These are phyloP conservation scores for Tachysurus vachellii DNA, from an alignment of 2,113 vertebrate genomes.

Conservation along the genomic window DNA sequence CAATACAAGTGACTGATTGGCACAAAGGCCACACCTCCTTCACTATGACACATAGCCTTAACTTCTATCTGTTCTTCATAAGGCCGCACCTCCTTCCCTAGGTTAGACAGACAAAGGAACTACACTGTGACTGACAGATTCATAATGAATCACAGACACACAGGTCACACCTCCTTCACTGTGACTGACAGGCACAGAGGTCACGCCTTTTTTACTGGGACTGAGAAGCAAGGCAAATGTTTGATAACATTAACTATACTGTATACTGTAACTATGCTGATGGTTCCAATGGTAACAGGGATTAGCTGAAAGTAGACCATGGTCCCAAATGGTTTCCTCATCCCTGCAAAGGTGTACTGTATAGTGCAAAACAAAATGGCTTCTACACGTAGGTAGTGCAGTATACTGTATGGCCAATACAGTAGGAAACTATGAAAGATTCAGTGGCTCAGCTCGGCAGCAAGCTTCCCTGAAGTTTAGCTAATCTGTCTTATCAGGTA, in stretches of 20 bases:
- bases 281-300: not conserved
- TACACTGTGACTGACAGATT: not conserved
- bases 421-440: not conserved
- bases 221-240: not conserved
- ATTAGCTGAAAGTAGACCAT: not conserved
- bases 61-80: not conserved
- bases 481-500: not conserved
- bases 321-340: not conserved
- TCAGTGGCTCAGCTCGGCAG: not conserved
- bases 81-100: not conserved
- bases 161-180: not conserved
- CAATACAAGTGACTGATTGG: no score
- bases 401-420: not conserved
- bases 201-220: not conserved
- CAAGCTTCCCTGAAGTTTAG: not conserved
- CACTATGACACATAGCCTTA: not conserved
- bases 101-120: not conserved
- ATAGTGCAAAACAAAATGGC: not conserved
- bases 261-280: not conserved
- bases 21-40: not conserved
- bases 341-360: not conserved
- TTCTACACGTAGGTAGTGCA: not conserved
- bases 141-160: not conserved
- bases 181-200: not conserved
- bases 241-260: not conserved